These are phyloP conservation scores for Platanista minor DNA, from an alignment of 2,113 vertebrate genomes.

Conservation along the genomic window DNA sequence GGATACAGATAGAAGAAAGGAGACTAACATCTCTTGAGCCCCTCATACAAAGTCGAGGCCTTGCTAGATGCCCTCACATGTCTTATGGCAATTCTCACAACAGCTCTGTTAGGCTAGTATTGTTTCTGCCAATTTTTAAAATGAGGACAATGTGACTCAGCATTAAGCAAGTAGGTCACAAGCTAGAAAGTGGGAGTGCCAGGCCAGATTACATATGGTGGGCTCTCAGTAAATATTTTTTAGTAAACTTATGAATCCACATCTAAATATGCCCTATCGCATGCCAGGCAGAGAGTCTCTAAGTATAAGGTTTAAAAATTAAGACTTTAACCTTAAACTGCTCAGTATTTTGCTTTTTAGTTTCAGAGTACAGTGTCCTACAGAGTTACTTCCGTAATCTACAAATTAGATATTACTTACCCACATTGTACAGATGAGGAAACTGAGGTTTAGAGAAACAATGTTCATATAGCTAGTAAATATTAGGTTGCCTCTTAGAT, in stretches of 20 bases:
- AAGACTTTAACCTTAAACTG: background rate
- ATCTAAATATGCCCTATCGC: background rate
- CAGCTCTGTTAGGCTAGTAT: background rate
- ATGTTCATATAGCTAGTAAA: background rate
- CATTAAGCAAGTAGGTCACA: background rate
- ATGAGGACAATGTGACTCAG: background rate
- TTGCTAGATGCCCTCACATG: background rate
- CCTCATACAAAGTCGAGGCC: background rate
- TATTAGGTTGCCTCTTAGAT: background rate
- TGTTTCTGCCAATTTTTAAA: background rate
- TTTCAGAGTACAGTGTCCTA: background rate
- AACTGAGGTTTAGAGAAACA: background rate
- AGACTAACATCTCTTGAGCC: background rate
- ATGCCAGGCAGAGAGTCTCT: background rate
- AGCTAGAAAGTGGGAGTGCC: background rate
- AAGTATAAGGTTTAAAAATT: background rate
- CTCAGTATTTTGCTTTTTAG: background rate
- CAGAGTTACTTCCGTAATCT: background rate
- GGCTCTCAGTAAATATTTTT: background rate
- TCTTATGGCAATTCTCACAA: background rate
- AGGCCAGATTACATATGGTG: background rate
- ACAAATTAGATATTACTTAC: background rate
- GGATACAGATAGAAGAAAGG: background rate
- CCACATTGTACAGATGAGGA: background rate
- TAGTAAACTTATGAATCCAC: background rate